Conservation (phyloP, 1,140 invertebrate species). For the Lasioglossum albipes region DNA sequence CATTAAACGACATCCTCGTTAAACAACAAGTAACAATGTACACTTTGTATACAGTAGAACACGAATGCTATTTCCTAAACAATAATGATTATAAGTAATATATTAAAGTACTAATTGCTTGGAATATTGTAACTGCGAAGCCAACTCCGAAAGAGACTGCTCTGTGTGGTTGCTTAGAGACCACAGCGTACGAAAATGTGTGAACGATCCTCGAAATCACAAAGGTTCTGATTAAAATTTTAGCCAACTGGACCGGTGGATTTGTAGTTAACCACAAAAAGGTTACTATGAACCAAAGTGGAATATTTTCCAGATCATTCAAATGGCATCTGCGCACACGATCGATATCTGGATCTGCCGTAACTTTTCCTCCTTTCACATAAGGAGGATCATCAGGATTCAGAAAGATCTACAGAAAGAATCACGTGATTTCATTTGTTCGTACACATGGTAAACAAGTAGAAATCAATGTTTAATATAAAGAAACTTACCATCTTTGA, state of each 20-base stretch:
- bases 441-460: not conserved
- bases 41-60: not conserved
- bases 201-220: constrained; percentile 82
- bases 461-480: not conserved
- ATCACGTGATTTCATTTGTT: not conserved
- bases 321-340: constrained; percentile 84
- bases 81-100: constrained; percentile 62
- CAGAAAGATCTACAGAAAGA: constrained; percentile 80
- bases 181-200: constrained; percentile 82
- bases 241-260: constrained; percentile 80
- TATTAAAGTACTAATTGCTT: constrained; percentile 78
- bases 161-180: constrained; percentile 82
- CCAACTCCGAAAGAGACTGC: constrained; percentile 81
- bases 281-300: constrained; percentile 83
- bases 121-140: constrained; percentile 78
- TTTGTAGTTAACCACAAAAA: constrained; percentile 83
- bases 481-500: constrained; percentile 80
- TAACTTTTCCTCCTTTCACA: constrained; percentile 74
- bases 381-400: constrained; percentile 81
- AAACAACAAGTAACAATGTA: no score
- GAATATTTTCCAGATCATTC: constrained; percentile 87
- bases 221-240: constrained; percentile 82
- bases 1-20: no score
- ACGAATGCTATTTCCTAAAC: not conserved
- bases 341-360: constrained; percentile 81